phyloP scores from a whole-genome alignment of 2,888 invertebrate genomes.

The Malthinus flaveolus region DNA sequence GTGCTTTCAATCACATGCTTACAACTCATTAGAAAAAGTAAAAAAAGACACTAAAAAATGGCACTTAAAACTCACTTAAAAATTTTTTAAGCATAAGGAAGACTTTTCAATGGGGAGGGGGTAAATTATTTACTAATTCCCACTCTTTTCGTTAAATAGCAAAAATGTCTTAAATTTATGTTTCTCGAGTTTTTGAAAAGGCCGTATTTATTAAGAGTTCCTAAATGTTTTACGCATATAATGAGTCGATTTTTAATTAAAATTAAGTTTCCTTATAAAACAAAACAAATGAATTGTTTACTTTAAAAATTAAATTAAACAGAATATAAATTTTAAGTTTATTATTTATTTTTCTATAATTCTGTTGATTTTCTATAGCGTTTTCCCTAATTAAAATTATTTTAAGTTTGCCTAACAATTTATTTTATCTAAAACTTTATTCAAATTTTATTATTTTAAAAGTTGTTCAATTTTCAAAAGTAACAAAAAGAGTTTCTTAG shows the following conservation, averaged over 20 bases:
- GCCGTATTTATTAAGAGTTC: no score
- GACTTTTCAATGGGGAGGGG: no score
- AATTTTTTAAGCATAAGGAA: no score
- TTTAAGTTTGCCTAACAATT: slow-evolving; percentile 4
- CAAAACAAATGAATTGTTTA: slow-evolving; percentile 8
- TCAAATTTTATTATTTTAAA: slow-evolving; percentile 4
- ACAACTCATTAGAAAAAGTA: no score
- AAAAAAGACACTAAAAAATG: no score
- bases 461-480: not conserved
- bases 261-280: slow-evolving; percentile 5
- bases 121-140: no score
- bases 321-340: slow-evolving; percentile 7
- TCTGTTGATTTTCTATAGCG: slow-evolving; percentile 7
- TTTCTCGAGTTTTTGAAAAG: no score
- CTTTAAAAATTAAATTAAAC: slow-evolving; percentile 7
- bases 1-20: no score
- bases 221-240: not conserved
- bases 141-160: no score
- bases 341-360: slow-evolving; percentile 7
- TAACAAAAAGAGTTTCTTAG: not conserved
- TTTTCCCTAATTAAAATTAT: slow-evolving; percentile 4
- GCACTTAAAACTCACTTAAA: no score
- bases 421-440: slow-evolving; percentile 2
- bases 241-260: slow-evolving; percentile 8
- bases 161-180: no score